Conservation (phyloP, 2,113 vertebrate genomes). For the Gorsachius goisagi region DNA sequence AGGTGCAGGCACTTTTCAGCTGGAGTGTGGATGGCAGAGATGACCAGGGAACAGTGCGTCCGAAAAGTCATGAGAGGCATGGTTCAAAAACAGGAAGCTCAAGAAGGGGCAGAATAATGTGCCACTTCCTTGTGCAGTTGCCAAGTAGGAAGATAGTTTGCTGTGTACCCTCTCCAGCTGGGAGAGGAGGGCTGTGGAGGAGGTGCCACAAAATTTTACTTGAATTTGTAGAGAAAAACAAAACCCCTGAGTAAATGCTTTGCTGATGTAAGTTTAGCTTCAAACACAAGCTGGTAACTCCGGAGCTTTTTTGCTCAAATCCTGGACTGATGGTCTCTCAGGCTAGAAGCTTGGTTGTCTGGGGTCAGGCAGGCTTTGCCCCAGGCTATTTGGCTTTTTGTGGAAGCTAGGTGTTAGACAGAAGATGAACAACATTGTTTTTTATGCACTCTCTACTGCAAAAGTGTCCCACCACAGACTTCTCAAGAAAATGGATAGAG, state of each 20-base stretch:
- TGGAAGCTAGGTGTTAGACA: not conserved
- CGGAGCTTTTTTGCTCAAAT: not conserved
- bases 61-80: not conserved
- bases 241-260: not conserved
- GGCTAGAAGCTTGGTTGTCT: not conserved
- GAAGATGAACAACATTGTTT: no score
- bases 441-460: not conserved
- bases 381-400: not conserved
- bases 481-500: not conserved
- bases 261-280: not conserved
- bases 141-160: not conserved
- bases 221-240: not conserved
- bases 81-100: not conserved
- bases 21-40: not conserved
- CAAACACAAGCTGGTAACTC: not conserved
- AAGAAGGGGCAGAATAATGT: not conserved
- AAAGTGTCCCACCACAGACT: not conserved
- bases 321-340: not conserved
- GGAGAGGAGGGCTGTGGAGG: not conserved
- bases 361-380: not conserved
- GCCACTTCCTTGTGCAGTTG: fast-evolving
- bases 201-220: not conserved
- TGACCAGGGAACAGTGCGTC: not conserved
- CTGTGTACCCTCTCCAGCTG: not conserved
- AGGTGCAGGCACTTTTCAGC: not conserved